Conservation (phyloP, 1,140 invertebrate genomes). For the Oreohelix idahoensis region DNA sequence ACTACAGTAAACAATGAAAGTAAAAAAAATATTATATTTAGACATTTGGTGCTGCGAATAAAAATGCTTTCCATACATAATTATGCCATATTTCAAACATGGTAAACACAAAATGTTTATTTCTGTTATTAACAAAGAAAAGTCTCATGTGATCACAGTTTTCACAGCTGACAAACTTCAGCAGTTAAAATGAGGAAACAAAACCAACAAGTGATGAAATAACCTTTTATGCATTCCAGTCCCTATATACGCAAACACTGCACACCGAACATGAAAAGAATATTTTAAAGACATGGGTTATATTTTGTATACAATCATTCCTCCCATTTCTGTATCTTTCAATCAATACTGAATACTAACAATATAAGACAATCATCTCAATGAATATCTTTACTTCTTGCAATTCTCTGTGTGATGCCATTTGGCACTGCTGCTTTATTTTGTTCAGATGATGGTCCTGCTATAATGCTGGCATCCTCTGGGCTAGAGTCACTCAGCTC, state of each 20-base stretch:
- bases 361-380: background rate
- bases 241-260: too few species aligned
- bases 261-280: too few species aligned
- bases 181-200: background rate
- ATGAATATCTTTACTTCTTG: background rate
- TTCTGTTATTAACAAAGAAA: background rate
- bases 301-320: too few species aligned
- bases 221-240: too few species aligned
- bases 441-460: background rate
- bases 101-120: too few species aligned
- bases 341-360: background rate
- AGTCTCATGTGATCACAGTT: background rate
- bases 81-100: too few species aligned
- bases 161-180: background rate
- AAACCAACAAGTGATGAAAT: background rate
- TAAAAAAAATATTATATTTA: too few species aligned
- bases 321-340: background rate
- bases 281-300: too few species aligned
- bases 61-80: too few species aligned
- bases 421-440: constrained; percentile 14
- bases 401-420: constrained; percentile 14
- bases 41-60: too few species aligned
- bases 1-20: too few species aligned
- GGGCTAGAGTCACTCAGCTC: constrained; percentile 34
- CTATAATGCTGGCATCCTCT: background rate